A percentile compares a stretch with the other conserved stretches of the same genome.
Conservation (phyloP, 2,888 invertebrate genomes). For the Ametastegia equiseti region DNA sequence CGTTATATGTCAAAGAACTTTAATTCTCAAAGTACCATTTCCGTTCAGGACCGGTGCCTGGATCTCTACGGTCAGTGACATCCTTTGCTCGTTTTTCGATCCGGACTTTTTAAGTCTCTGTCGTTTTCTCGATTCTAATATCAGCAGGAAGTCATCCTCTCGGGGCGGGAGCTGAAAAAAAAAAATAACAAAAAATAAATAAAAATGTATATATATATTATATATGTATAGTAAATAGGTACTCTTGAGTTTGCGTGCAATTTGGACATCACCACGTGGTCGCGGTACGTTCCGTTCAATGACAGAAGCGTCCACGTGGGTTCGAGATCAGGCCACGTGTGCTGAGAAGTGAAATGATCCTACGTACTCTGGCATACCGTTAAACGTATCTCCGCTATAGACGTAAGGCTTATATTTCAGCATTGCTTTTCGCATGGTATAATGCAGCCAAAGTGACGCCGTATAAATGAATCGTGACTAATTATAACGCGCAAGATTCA, state of each 20-base stretch:
- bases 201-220: no score
- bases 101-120: not conserved
- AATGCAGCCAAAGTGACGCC: conserved; percentile 14
- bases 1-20: not conserved
- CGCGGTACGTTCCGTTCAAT: not conserved
- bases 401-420: no score
- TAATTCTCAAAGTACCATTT: conserved; percentile 71
- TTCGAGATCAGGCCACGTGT: not conserved
- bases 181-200: not conserved
- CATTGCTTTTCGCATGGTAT: no score
- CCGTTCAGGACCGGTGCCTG: conserved; percentile 70
- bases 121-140: not conserved
- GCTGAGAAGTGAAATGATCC: conserved; percentile 28
- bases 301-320: conserved; percentile 21
- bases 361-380: not conserved
- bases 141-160: conserved; percentile 17
- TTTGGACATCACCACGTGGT: not conserved
- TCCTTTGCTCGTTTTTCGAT: conserved; percentile 50
- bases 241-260: no score
- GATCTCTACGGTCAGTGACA: conserved; percentile 69
- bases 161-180: not conserved
- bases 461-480: conserved; percentile 38
- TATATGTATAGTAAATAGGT: no score
- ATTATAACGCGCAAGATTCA: conserved; percentile 42
- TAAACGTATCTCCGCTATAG: not conserved